Conservation (phyloP, 2,888 invertebrate genomes). For the Alentia gelatinosa region DNA sequence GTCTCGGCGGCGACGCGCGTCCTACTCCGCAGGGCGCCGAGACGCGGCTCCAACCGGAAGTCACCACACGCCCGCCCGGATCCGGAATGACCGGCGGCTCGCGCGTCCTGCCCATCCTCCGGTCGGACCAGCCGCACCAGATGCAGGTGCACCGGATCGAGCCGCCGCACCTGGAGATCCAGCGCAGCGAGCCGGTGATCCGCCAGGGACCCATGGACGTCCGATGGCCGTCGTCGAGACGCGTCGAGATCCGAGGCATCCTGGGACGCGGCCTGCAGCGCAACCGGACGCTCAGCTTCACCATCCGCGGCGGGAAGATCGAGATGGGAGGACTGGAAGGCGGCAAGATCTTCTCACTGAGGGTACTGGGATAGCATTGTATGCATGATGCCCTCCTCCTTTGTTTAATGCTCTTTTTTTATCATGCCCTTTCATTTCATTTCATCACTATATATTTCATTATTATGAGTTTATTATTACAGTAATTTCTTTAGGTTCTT, state of each 20-base stretch:
- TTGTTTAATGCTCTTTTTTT: not conserved
- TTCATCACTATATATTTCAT: too few relatives aligned
- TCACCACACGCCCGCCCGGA: not conserved
- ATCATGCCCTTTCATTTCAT: not conserved
- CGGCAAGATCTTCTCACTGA: conserved; percentile 42
- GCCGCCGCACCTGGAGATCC: conserved; percentile 42
- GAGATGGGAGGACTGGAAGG: conserved; percentile 45
- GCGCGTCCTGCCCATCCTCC: not conserved
- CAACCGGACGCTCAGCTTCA: conserved; percentile 45
- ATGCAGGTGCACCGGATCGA: conserved; percentile 24
- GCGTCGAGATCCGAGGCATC: conserved; percentile 31
- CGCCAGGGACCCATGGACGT: conserved; percentile 43
- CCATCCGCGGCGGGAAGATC: conserved; percentile 38
- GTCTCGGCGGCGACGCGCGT: not conserved
- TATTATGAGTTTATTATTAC: too few relatives aligned
- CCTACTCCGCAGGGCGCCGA: conserved; percentile 40
- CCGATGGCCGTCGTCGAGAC: conserved; percentile 17
- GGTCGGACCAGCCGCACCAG: conserved; percentile 2
- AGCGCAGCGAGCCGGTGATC: not conserved
- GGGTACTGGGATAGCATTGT: not conserved
- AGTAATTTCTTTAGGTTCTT: not conserved
- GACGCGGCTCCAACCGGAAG: not conserved
- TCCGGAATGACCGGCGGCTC: not conserved
- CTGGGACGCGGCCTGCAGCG: conserved; percentile 30
- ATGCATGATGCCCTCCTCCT: not conserved